Conservation (phyloP, 1,140 invertebrate genomes). For the Drosophila nigromelanica region DNA sequence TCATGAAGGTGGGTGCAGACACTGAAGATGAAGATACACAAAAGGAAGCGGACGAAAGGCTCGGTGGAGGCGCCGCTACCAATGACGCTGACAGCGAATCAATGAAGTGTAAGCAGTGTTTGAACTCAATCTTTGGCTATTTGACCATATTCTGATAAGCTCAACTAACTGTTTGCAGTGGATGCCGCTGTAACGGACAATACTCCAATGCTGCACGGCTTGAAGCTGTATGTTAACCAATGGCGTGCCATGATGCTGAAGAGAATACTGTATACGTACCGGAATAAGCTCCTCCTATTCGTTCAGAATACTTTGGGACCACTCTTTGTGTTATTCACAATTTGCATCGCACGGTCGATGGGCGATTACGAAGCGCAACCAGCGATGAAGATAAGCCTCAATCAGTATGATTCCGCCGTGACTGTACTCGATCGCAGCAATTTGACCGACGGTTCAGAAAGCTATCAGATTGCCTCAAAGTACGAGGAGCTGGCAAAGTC, state of each 20-base stretch:
- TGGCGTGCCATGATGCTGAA: slow-evolving; percentile 88
- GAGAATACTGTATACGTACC: slow-evolving; percentile 85
- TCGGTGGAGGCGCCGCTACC: slow-evolving; percentile 48
- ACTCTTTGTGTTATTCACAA: slow-evolving; percentile 86
- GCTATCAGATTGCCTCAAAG: slow-evolving; percentile 16
- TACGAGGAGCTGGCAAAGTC: slow-evolving; percentile 55
- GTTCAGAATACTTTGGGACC: slow-evolving; percentile 87
- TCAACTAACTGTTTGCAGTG: slow-evolving; percentile 66
- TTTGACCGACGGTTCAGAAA: background rate
- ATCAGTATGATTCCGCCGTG: slow-evolving; percentile 57
- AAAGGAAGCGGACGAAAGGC: slow-evolving; percentile 41
- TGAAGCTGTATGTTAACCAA: slow-evolving; percentile 84
- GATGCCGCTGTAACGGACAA: slow-evolving; percentile 58
- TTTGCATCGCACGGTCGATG: slow-evolving; percentile 83
- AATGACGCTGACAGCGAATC: slow-evolving; percentile 63
- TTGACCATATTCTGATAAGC: slow-evolving; percentile 39
- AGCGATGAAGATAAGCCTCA: slow-evolving; percentile 55
- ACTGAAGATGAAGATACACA: slow-evolving; percentile 37
- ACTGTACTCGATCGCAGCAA: slow-evolving; percentile 56
- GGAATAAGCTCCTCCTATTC: slow-evolving; percentile 85
- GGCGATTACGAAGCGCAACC: slow-evolving; percentile 43
- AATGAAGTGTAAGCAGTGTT: slow-evolving; percentile 65
- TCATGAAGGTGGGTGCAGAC: slow-evolving; percentile 85
- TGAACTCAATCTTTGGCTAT: slow-evolving; percentile 26
- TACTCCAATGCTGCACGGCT: slow-evolving; percentile 48